These are phyloP conservation scores for Dolichallabes microphthalmus DNA, from an alignment of 2,113 vertebrate genomes.

Conservation along the genomic window DNA sequence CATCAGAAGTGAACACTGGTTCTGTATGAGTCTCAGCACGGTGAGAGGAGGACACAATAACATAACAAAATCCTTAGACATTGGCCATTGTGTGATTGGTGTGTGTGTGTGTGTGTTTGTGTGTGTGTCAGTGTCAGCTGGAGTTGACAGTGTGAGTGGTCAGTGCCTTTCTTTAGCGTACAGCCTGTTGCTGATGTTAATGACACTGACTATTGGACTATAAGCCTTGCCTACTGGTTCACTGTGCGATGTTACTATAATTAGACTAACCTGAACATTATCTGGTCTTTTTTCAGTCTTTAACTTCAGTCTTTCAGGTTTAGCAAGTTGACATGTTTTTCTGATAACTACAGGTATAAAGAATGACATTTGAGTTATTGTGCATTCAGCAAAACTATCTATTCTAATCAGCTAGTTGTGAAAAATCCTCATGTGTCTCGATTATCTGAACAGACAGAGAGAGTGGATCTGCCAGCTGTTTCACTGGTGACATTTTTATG, in stretches of 20 bases:
- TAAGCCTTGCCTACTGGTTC: neutral
- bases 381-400: neutral
- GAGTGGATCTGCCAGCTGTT: neutral
- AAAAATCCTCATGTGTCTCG: neutral
- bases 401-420: neutral
- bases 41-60: neutral
- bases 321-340: neutral
- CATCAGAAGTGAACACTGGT: neutral
- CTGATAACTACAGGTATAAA: neutral
- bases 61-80: neutral
- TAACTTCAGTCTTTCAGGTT: neutral
- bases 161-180: neutral
- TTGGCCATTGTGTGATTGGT: neutral
- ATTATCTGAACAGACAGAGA: neutral
- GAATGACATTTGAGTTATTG: neutral
- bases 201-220: neutral
- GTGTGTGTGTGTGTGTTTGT: neutral
- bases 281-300: neutral
- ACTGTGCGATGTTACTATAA: neutral
- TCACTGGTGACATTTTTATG: neutral
- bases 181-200: neutral
- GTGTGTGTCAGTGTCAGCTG: constrained; percentile 5
- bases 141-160: constrained; percentile 6
- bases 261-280: neutral
- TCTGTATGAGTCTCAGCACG: neutral